Evolutionary conservation across 2,797 vertebrate species (phyloP).

Genomic region (Sitta carolinensis): DNA sequence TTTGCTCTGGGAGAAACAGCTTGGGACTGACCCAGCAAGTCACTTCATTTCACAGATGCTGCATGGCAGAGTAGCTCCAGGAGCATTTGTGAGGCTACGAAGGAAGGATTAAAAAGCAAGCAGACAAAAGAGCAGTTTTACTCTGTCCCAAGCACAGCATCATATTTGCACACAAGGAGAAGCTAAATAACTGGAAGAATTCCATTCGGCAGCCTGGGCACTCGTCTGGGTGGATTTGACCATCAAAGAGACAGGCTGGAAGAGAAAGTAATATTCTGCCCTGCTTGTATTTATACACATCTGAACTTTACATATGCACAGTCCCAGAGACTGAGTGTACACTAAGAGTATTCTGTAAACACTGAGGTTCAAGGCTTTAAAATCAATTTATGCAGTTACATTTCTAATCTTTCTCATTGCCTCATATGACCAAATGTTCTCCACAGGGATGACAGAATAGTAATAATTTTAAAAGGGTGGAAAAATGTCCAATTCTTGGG

Average conservation of each 20-base stretch:
- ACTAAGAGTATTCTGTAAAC: background rate
- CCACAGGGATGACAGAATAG: background rate
- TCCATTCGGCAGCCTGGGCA: background rate
- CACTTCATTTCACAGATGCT: constrained; percentile 10
- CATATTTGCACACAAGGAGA: background rate
- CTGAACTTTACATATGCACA: background rate
- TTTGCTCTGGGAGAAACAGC: background rate
- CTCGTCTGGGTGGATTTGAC: background rate
- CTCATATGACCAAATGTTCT: background rate
- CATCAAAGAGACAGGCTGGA: constrained; percentile 4
- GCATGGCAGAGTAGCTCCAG: background rate
- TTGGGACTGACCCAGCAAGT: background rate
- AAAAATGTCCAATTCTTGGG: background rate
- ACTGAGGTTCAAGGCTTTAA: background rate
- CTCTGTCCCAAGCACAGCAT: background rate
- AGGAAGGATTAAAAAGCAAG: background rate
- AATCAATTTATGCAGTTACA: background rate
- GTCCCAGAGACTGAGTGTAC: background rate
- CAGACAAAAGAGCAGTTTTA: background rate
- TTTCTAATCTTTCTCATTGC: background rate
- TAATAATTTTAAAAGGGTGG: background rate
- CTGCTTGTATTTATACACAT: background rate
- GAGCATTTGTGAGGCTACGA: background rate
- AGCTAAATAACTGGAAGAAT: background rate
- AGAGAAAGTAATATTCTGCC: background rate